phyloP scores from a whole-genome alignment of 2,797 vertebrate species.

The Leucoraja ocellata region DNA sequence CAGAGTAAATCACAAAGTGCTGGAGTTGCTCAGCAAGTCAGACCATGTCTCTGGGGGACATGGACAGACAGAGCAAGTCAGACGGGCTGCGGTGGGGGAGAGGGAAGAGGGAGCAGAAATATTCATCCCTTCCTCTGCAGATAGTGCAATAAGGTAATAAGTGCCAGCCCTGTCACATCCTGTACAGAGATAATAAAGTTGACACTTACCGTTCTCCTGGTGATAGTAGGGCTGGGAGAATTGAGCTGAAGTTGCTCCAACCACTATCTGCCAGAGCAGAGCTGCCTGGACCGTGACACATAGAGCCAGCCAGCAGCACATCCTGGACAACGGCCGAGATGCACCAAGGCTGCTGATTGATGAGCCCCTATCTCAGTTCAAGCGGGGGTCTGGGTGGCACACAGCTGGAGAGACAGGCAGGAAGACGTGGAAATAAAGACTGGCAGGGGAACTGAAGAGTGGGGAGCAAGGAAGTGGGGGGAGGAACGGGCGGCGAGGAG shows the following conservation, averaged over 20 bases:
- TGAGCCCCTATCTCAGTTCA: neutral
- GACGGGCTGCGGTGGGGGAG: neutral
- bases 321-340: neutral
- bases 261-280: neutral
- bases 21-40: too few species aligned
- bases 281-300: neutral
- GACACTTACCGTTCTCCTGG: neutral
- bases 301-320: neutral
- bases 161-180: neutral
- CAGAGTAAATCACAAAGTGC: neutral
- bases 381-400: neutral
- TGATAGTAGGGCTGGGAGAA: conserved; percentile 17
- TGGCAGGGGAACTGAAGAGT: neutral
- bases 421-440: neutral
- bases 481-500: too few species aligned
- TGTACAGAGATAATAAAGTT: too few species aligned
- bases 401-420: neutral
- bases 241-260: neutral
- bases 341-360: neutral
- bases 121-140: neutral
- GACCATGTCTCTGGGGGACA: too few species aligned
- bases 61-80: neutral
- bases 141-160: neutral
- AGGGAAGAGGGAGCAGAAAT: neutral
- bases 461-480: neutral